Evolutionary conservation across 2,888 invertebrate genomes (phyloP).

Genomic region (Gnatocerus cornutus): DNA sequence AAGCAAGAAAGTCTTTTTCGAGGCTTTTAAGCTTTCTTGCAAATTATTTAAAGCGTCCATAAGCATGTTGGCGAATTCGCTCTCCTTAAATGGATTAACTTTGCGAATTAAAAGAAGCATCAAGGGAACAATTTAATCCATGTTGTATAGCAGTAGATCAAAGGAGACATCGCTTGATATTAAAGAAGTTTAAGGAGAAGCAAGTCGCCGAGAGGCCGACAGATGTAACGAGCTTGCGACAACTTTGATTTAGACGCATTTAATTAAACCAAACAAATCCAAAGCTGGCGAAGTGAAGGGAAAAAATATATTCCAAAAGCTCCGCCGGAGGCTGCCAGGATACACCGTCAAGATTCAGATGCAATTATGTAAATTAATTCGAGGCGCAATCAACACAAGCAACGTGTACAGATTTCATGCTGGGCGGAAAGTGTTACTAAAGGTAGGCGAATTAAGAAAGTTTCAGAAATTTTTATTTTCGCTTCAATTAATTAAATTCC

Average conservation of each 20-base stretch:
- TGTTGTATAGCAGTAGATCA: slow-evolving; percentile 39
- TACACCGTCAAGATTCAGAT: slow-evolving; percentile 36
- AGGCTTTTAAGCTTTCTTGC: neutral
- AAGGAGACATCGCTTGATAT: slow-evolving; percentile 42
- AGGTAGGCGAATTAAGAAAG: neutral
- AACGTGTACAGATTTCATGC: slow-evolving; percentile 25
- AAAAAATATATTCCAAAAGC: slow-evolving; percentile 20
- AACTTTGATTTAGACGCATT: slow-evolving; percentile 44
- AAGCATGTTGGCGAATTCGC: slow-evolving; percentile 14
- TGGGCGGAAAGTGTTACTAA: neutral
- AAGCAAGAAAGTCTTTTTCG: slow-evolving; percentile 1
- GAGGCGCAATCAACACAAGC: slow-evolving; percentile 39
- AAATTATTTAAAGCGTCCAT: slow-evolving; percentile 34
- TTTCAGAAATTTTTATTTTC: neutral
- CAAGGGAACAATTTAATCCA: slow-evolving; percentile 44
- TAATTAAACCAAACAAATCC: slow-evolving; percentile 46
- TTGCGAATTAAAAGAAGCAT: slow-evolving; percentile 44
- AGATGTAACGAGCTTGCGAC: slow-evolving; percentile 42
- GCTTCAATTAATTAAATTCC: neutral
- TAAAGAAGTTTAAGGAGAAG: slow-evolving; percentile 39
- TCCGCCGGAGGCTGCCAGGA: slow-evolving; percentile 5
- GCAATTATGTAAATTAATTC: slow-evolving; percentile 48
- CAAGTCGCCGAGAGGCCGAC: slow-evolving; percentile 28
- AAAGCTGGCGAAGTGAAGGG: neutral
- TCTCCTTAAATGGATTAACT: slow-evolving; percentile 40